Conservation (phyloP, 2,113 vertebrate genomes). For the Chaenocephalus aceratus region DNA sequence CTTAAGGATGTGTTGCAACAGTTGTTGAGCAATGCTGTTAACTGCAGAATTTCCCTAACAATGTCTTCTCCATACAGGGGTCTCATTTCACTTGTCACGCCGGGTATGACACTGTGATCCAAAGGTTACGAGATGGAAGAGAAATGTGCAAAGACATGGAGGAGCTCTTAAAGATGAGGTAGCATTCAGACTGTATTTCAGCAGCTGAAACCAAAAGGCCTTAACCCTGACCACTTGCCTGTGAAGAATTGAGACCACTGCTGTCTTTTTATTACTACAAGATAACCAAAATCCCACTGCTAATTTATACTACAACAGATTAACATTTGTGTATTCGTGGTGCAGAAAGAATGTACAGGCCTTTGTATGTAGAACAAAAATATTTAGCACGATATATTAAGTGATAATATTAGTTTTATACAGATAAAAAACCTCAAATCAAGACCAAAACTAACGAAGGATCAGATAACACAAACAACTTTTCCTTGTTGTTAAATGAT, state of each 20-base stretch:
- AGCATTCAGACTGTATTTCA: not conserved
- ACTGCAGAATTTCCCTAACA: slow-evolving; percentile 13
- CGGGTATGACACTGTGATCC: slow-evolving; percentile 89
- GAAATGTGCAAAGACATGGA: slow-evolving; percentile 96
- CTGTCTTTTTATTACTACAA: not conserved
- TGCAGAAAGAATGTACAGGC: too few relatives aligned
- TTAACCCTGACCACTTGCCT: not conserved
- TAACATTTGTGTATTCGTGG: not conserved
- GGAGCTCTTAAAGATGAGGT: slow-evolving; percentile 93
- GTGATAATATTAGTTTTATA: not conserved
- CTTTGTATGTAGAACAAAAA: too few relatives aligned
- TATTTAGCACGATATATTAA: not conserved
- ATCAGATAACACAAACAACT: too few relatives aligned
- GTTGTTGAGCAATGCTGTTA: slow-evolving; percentile 15
- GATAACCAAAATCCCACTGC: not conserved
- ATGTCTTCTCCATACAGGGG: slow-evolving; percentile 80
- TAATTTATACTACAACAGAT: not conserved
- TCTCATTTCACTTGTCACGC: slow-evolving; percentile 88
- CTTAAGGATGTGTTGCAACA: slow-evolving; percentile 55
- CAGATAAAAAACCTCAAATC: not conserved
- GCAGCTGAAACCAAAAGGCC: not conserved
- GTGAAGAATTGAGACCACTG: not conserved
- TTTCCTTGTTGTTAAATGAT: not conserved
- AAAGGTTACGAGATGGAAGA: slow-evolving; percentile 89
- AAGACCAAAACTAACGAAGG: not conserved